Base-by-base conservation (phyloP, 1,140 invertebrate species). In the Anadara kagoshimensis region DNA sequence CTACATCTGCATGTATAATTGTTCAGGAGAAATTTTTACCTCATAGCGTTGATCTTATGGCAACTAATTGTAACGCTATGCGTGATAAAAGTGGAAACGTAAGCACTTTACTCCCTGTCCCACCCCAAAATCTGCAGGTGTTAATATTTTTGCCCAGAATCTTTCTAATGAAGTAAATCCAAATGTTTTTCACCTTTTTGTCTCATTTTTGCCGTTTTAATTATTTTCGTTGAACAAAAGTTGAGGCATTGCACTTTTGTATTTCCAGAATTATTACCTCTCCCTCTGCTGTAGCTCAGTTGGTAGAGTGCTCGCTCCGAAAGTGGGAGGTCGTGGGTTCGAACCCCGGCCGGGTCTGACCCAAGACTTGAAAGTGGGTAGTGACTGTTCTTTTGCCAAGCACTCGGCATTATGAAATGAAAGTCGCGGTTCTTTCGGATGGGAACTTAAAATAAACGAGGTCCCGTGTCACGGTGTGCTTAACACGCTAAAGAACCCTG, bases 161-260 rank as follows among this genome's bases (percentile, higher is more conserved):
- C 18, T 67, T 12, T 43, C 66, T 18, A 22, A 10, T n/a, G 41
- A 69, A 20, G 14, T 11, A n/a, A 59, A 47, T 20, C 56, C 66
- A 20, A 59, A 69, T 59, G 66, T 69, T 18, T 69, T 59, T 18
- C 54, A 4, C 54, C 45, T 47, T 69, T 66, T 56, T 56, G n/a
- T 41, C n/a, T 66, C 11, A 43, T 65, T 22, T 54, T 36, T 41
- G 16, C 53, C 14, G 22, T 67, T 16, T 24, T 44, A 11, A 24
- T 44, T 18, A 24, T 67, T 47, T 47, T 56, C 18, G 22, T 24
- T 7, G 20, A 56, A 22, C 64, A 69, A 43, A 49, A 20, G 11
- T 36, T 49, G 5, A 29, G 45, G 1, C 11, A 11, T 29, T 57
- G 53, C n/a, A 68, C 65, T 18, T 36, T 57, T 45, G 54, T 68